Base-by-base conservation (phyloP, 2,797 vertebrate species). In the Threskiornis aethiopicus region DNA sequence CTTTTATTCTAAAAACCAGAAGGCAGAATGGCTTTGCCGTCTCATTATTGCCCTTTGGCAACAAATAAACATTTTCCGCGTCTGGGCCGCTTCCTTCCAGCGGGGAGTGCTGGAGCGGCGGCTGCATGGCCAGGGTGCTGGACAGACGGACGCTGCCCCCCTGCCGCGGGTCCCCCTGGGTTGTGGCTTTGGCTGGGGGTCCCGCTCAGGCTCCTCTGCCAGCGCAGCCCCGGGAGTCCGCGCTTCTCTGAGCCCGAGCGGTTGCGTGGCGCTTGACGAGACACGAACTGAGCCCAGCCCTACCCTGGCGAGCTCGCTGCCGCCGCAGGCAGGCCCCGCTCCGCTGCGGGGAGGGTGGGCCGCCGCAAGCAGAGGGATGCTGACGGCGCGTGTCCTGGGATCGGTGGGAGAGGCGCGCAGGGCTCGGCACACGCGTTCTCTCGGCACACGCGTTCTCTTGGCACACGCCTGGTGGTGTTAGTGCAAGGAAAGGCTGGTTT, bases 71-170 rank as follows among this genome's bases (percentile, higher is more conserved):
- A 9, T 57, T 29, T 41, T 41, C 35, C 18, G 1, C 3, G 14
- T 18, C 49, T 33, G 51, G 59, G 59, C 57, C 10, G 29, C 49
- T 47, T 72, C 41, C 69, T n/a, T 17, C 39, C 58, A 62, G 49
- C 1, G 13, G 16, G 28, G 20, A 25, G 22, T 17, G 29, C 62
- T 1, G 7, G 28, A 29, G 62, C 4, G 5, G 39, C 5, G 6
- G 37, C 3, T 4, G 37, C 11, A 4, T 15, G 35, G 35, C 21
- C 1, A 2, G n/a, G 51, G 42, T 0, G 1, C n/a, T 21, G 72
- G 42, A 58, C 55, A 37, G 72, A 54, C 29, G 9, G 54, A 57
- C 6, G 18, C 20, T 41, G 69, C 16, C 39, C 14, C 16, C 21
- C 22, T 2, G 24, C 65, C 4, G 11, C 12, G 29, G 29, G 29